Conservation (phyloP, 2,113 vertebrate genomes). For the Alouatta palliata region DNA sequence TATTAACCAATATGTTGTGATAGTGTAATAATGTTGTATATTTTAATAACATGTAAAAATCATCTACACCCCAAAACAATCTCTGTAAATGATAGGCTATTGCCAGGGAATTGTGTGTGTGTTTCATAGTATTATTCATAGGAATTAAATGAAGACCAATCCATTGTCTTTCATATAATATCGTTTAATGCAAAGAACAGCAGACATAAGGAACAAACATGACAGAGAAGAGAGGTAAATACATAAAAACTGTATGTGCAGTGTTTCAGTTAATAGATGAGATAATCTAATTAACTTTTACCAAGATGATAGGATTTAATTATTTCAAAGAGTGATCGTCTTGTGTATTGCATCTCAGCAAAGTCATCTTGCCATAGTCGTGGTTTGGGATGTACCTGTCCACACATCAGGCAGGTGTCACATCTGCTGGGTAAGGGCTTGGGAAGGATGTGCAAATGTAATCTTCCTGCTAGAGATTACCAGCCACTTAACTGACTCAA, state of each 20-base stretch:
- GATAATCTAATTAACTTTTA: constrained; percentile 65
- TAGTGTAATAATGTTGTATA: neutral
- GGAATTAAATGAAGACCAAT: constrained; percentile 75
- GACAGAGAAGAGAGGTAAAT: constrained; percentile 65
- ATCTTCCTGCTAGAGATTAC: constrained; percentile 45
- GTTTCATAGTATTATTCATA: constrained; percentile 68
- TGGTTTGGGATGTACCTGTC: constrained; percentile 62
- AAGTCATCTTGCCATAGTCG: constrained; percentile 52
- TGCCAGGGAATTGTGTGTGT: constrained; percentile 74
- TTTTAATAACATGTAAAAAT: neutral
- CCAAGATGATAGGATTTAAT: neutral
- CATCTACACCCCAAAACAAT: neutral
- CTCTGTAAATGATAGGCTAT: constrained; percentile 72
- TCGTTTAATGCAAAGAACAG: constrained; percentile 71
- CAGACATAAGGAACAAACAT: constrained; percentile 69
- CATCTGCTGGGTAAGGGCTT: constrained; percentile 47
- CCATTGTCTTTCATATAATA: constrained; percentile 77
- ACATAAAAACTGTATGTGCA: constrained; percentile 48
- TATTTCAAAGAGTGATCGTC: constrained; percentile 45
- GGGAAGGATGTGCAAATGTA: constrained; percentile 15
- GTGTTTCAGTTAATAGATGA: constrained; percentile 52
- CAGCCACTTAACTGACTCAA: constrained; percentile 21
- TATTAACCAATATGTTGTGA: neutral
- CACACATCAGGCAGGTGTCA: constrained; percentile 21
- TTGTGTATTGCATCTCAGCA: constrained; percentile 52